These are phyloP conservation scores for Sarcoramphus papa DNA, from an alignment of 2,797 vertebrate genomes.

Conservation along the genomic window DNA sequence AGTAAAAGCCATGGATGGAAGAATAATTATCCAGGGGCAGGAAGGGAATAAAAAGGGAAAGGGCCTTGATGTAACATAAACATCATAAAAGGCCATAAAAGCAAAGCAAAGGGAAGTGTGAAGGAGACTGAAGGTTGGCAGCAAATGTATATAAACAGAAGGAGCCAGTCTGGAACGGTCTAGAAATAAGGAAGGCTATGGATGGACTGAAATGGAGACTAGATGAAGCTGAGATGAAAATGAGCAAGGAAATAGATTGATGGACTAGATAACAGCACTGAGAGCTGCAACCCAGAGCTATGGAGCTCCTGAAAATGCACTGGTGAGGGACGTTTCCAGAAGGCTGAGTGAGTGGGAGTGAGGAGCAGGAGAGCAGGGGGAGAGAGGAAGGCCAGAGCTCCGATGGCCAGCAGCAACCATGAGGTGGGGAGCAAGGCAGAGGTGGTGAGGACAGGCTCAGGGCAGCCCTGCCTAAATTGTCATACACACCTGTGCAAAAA, in stretches of 20 bases:
- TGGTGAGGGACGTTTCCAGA: neutral
- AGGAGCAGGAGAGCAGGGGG: neutral
- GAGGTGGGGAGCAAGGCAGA: neutral
- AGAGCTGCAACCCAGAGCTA: neutral
- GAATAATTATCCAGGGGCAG: slow-evolving; percentile 11
- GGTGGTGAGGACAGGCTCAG: neutral
- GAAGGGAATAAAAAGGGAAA: slow-evolving; percentile 48
- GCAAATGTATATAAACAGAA: slow-evolving; percentile 16
- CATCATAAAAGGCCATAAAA: slow-evolving; percentile 57
- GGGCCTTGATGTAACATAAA: slow-evolving; percentile 44
- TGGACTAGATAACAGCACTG: neutral
- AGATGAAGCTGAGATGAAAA: neutral
- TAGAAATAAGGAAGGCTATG: neutral
- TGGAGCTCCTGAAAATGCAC: neutral
- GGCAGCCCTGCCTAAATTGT: neutral
- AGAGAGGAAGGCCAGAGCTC: neutral
- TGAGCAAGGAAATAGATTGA: neutral
- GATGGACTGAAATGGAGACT: neutral
- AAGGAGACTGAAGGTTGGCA: slow-evolving; percentile 49
- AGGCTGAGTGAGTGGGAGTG: neutral
- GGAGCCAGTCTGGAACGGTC: neutral
- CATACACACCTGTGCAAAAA: neutral
- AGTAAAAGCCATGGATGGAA: slow-evolving; percentile 21
- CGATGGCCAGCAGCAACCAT: rapidly evolving
- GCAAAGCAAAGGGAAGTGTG: slow-evolving; percentile 35